Evolutionary conservation across 1,140 invertebrate species (phyloP).

Genomic region (Eupeodes corollae): DNA sequence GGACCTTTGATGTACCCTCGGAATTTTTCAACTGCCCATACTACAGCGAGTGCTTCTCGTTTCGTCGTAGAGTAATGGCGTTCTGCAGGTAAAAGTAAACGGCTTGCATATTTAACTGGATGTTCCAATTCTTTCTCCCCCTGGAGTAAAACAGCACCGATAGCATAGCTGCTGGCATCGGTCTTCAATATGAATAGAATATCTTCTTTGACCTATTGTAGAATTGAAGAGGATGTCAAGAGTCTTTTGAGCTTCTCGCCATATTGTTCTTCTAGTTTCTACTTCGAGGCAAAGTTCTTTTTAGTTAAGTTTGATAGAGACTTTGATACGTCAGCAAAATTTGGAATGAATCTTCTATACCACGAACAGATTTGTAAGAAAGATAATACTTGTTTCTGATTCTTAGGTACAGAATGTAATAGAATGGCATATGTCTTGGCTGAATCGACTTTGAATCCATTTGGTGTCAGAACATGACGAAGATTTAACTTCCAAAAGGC

Average conservation of each 20-base stretch:
- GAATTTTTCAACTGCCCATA: slow-evolving; percentile 39
- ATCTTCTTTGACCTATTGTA: slow-evolving; percentile 7
- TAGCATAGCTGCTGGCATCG: slow-evolving; percentile 15
- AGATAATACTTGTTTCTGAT: slow-evolving; percentile 20
- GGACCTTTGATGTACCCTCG: slow-evolving; percentile 37
- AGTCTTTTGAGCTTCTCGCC: slow-evolving; percentile 11
- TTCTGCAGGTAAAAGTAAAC: slow-evolving; percentile 35
- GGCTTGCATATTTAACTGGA: slow-evolving; percentile 33
- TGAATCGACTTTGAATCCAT: slow-evolving; percentile 10
- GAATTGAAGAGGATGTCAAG: slow-evolving; percentile 14
- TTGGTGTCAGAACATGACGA: slow-evolving; percentile 12
- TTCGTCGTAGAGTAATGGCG: slow-evolving; percentile 38
- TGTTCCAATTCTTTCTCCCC: slow-evolving; percentile 5
- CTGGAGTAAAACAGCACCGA: slow-evolving; percentile 24
- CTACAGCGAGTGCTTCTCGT: slow-evolving; percentile 39
- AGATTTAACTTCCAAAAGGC: slow-evolving; percentile 32
- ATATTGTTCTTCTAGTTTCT: slow-evolving; percentile 7
- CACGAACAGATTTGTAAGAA: slow-evolving; percentile 13
- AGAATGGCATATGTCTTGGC: slow-evolving; percentile 8
- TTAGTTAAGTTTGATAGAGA: slow-evolving; percentile 10
- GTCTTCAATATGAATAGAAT: slow-evolving; percentile 14
- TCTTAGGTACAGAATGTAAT: slow-evolving; percentile 11
- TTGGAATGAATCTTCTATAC: slow-evolving; percentile 13
- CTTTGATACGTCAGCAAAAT: slow-evolving; percentile 10
- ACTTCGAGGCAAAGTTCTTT: slow-evolving; percentile 9